Evolutionary conservation across 2,888 invertebrate species (phyloP), one percentile per base, ranked within the genome.

Genomic region (Sipha maydis): DNA sequence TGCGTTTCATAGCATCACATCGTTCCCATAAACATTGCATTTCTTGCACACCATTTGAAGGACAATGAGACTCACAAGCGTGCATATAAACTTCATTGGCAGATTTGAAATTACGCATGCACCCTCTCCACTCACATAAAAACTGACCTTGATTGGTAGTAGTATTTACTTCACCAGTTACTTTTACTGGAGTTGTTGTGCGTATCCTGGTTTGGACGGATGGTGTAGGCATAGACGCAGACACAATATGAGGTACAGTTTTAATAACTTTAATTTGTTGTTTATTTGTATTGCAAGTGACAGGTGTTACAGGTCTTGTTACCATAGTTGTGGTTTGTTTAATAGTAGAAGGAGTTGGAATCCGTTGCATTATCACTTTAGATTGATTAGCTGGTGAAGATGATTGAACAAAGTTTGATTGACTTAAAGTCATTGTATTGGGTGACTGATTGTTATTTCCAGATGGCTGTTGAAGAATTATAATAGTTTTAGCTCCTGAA

Each of bases 41-140:
- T 91, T 97, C 97, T 56, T 95, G 95, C 38, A 90, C 91, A 21
- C 93, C 94, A 67, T 88, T 88, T 38, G 93, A 92, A 25, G 97
- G 96, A 92, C 96, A 96, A 93, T 99, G 98, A 0, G 94, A 93
- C 84, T 95, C 95, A 90, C 97, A 97, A 7, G 96, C 97, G 92
- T 99, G 99, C 91, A 96, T 93, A 92, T 96, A 97, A 89, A 98
- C 96, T 90, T 96, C 96, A 83, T 95, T 93, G 0, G 96, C 94
- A 61, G 94, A 95, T 91, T 94, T 93, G 92, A 96, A 96, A 91
- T 95, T 94, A 90, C 93, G 93, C 91, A 93, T 95, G 92, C 99
- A 99, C 38, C 97, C 97, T 89, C 96, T 94, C 99, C 99, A 99
- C 92, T 98, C 98, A 92, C 99, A 99, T 85, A 98, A 89, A 90